A percentile compares a stretch with the other conserved stretches of the same genome.
Evolutionary conservation across 1,140 invertebrate genomes (phyloP).

Genomic region (Cotesia chilonis): DNA sequence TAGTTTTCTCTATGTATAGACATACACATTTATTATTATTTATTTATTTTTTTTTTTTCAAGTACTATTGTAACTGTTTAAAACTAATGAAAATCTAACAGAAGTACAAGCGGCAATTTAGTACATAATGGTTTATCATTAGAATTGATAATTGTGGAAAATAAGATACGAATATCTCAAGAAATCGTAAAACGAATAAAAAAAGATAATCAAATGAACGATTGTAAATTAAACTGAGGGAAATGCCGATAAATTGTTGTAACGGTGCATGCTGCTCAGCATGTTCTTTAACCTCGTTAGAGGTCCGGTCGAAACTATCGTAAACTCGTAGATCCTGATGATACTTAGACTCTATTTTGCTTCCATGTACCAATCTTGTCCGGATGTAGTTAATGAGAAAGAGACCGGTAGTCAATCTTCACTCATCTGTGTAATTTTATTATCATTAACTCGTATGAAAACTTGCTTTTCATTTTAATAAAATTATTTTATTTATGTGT

Average conservation of each 20-base stretch:
- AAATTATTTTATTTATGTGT: neutral
- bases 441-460: neutral
- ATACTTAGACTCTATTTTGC: slow-evolving; percentile 8
- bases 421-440: slow-evolving; percentile 24
- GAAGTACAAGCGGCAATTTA: slow-evolving; percentile 14
- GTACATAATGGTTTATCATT: slow-evolving; percentile 20
- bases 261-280: slow-evolving; percentile 32
- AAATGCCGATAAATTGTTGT: slow-evolving; percentile 41
- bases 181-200: neutral
- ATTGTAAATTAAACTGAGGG: slow-evolving; percentile 40
- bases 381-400: neutral
- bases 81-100: slow-evolving; percentile 8
- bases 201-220: slow-evolving; percentile 36
- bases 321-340: slow-evolving; percentile 35
- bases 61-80: neutral
- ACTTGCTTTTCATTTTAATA: neutral
- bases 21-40: no score
- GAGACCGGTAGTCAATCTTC: slow-evolving; percentile 22
- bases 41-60: no score
- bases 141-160: slow-evolving; percentile 31
- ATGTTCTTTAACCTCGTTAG: slow-evolving; percentile 34
- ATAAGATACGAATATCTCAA: slow-evolving; percentile 9
- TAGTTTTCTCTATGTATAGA: neutral
- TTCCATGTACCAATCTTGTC: slow-evolving; percentile 5
- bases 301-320: slow-evolving; percentile 30